These are phyloP conservation scores for Xestoiulus laeticollis DNA, from an alignment of 2,888 invertebrate genomes.

Conservation along the genomic window DNA sequence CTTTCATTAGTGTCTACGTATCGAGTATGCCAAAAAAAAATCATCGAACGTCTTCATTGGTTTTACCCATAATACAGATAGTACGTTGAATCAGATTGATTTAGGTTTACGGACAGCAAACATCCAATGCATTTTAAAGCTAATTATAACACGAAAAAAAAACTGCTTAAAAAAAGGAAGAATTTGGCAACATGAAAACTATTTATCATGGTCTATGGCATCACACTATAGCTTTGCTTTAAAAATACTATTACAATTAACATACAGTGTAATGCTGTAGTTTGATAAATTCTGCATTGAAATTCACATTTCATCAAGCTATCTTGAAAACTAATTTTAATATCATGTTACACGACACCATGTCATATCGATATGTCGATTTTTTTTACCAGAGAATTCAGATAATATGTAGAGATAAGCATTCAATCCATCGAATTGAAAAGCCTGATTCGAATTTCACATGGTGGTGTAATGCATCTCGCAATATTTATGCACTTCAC, in stretches of 20 bases:
- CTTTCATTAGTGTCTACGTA: slow-evolving; percentile 11
- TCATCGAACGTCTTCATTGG: slow-evolving; percentile 26
- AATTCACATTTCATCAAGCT: too few species aligned
- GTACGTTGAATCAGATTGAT: neutral
- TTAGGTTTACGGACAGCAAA: neutral
- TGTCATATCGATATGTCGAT: neutral
- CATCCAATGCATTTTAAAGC: neutral
- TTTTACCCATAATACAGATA: neutral
- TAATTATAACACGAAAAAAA: neutral
- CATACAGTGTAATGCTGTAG: too few species aligned
- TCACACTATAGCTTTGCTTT: too few species aligned
- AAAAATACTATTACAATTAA: too few species aligned
- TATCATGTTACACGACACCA: neutral
- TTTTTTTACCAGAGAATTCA: neutral
- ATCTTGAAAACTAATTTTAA: neutral
- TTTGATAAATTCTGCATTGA: too few species aligned
- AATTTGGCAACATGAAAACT: too few species aligned
- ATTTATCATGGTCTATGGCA: too few species aligned
- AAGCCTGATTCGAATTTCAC: neutral
- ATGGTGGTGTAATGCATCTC: neutral
- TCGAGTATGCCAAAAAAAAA: neutral
- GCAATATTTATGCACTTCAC: neutral
- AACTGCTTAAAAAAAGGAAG: neutral
- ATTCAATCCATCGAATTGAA: neutral
- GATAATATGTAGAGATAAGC: neutral